phyloP scores from a whole-genome alignment of 2,797 vertebrate species.

The Iguana delicatissima region DNA sequence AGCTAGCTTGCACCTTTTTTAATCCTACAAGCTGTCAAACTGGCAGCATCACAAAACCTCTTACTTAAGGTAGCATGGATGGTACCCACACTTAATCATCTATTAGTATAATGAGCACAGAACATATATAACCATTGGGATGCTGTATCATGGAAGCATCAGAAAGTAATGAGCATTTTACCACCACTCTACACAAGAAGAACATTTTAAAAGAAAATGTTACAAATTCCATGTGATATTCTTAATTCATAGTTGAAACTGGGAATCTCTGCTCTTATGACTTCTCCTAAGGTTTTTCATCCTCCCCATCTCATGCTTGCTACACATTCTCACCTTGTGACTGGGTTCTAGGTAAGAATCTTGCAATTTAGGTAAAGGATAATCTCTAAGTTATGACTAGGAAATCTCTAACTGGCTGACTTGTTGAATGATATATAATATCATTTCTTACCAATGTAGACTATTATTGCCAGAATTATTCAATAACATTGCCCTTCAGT shows the following conservation, averaged over 20 bases:
- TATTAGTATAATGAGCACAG: not conserved
- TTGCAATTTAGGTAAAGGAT: too few species aligned
- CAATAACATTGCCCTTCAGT: too few species aligned
- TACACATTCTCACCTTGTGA: not conserved
- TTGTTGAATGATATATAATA: too few species aligned
- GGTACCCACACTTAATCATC: not conserved
- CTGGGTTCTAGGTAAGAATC: too few species aligned
- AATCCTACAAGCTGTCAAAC: not conserved
- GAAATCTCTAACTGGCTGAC: too few species aligned
- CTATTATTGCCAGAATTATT: too few species aligned
- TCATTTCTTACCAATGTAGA: too few species aligned
- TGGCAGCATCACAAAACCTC: not conserved
- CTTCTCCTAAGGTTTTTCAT: not conserved
- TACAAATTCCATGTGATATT: not conserved
- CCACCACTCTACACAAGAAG: not conserved
- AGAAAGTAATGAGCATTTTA: not conserved
- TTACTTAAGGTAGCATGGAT: not conserved
- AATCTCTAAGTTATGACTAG: too few species aligned
- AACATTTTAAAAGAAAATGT: not conserved
- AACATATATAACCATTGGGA: not conserved
- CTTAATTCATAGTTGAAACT: too few species aligned
- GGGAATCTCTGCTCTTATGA: too few species aligned
- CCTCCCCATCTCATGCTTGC: not conserved
- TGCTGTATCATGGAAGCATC: not conserved
- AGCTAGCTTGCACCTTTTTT: not conserved